phyloP scores from a whole-genome alignment of 2,113 vertebrate species.

The Pelvicachromis taeniatus region DNA sequence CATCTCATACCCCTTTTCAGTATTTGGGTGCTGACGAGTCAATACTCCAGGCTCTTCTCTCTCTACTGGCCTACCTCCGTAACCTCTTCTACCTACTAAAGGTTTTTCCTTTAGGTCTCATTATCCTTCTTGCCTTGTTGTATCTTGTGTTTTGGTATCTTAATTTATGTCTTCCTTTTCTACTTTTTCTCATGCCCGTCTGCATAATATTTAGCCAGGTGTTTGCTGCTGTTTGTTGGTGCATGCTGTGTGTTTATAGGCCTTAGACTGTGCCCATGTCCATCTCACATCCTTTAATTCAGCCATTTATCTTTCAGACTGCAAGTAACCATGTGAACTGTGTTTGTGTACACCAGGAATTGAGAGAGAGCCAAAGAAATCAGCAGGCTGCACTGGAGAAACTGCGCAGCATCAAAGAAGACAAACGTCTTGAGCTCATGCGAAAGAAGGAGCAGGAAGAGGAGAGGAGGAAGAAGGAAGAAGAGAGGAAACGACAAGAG shows the following conservation, averaged over 20 bases:
- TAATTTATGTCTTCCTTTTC: background rate
- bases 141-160: background rate
- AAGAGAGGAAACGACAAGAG: constrained; percentile 72
- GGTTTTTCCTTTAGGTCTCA: constrained; percentile 83
- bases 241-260: background rate
- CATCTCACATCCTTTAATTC: background rate
- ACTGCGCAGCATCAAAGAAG: constrained; percentile 83
- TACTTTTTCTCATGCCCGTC: background rate
- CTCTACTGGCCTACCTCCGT: constrained; percentile 96
- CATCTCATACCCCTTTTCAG: constrained; percentile 80
- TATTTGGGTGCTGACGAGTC: constrained; percentile 88
- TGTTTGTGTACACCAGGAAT: constrained; percentile 72
- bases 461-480: constrained; percentile 76
- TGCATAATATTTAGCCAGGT: background rate
- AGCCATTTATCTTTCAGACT: background rate
- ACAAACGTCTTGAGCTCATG: constrained; percentile 83
- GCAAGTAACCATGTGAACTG: background rate
- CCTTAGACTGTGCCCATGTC: background rate
- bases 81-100: constrained; percentile 98
- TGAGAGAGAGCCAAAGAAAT: constrained; percentile 84
- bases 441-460: constrained; percentile 78
- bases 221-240: background rate
- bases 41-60: constrained; percentile 92
- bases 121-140: constrained; percentile 13
- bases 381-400: constrained; percentile 88